Evolutionary conservation across 1,140 invertebrate genomes (phyloP), one percentile per base, ranked within the genome.

Genomic region (Drosophila navojoa): DNA sequence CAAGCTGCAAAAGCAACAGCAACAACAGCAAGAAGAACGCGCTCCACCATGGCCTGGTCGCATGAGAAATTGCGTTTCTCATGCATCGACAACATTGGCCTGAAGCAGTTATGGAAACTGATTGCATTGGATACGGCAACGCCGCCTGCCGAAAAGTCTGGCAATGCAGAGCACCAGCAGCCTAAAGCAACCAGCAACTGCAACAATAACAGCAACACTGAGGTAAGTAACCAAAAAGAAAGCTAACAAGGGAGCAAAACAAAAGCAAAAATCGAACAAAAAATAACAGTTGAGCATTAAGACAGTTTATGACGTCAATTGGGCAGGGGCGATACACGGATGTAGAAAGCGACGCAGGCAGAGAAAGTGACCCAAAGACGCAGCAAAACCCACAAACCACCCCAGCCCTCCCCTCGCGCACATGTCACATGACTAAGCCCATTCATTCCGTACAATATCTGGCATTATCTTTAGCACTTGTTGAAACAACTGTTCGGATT

Each of bases 21-120:
- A 52, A 62, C 60, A 57, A n/a, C 68, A 57, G 13, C 68, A 55
- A 69, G 52, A 70, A 79, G 52, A 60, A 63, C 7, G 40, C 75
- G 69, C 66, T 57, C 70, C 66, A 89, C 84, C 3, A 91, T 91
- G 90, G 90, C 87, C 72, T 91, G 90, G 90, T 91, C 90, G 22
- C 90, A 91, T 77, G 90, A 91, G 58, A 91, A 91, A 77, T 64
- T 91, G 60, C 87, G 90, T 58, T 91, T 91, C 54, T 90, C 87
- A 64, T 91, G 90, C 77, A 90, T 91, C 61, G 90, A 91, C 63
- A 91, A 91, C 60, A 91, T 91, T 57, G 85, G 90, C 13, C 77
- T 91, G 6, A 90, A 90, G 75, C 90, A 91, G 64, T 67, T 91
- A 25, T 91, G 90, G 90, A 91, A 91, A 64, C 62, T 91, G 32